Evolutionary conservation across 2,113 vertebrate genomes (phyloP), one percentile per base, ranked within the genome.

Genomic region (Hippocampus comes): DNA sequence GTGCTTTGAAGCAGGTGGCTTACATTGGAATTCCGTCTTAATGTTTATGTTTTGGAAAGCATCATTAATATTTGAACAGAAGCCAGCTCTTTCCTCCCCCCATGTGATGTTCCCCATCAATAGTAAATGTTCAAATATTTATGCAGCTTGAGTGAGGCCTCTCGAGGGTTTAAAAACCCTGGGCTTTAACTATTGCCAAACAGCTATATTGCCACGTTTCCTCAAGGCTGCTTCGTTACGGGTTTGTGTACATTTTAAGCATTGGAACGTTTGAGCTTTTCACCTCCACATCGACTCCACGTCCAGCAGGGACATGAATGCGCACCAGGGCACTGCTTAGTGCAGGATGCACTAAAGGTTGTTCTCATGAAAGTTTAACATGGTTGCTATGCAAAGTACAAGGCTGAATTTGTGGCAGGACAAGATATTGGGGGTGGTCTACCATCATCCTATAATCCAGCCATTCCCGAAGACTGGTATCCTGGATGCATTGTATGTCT

Each of bases 81-180:
- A 75, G 73, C 43, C n/a, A 75, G 77, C 49, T 71, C 23, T 72
- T 72, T 75, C 72, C 53, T 2, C 34, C 34, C 74, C 55, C 59
- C 42, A 23, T 61, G 63, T 73, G 20, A 51, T 70, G 72, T 75
- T 67, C 51, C 23, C 34, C 63, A 76, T 67, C 66, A 30, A 71
- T 64, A 67, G 18, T 67, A 67, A 63, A 48, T 59, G 11, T 70
- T 87, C 60, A 87, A 82, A 85, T 86, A 86, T 84, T 74, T 27
- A 78, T 80, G 66, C 71, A 70, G 59, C 79, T 83, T 86, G 69
- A 84, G 74, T 51, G 42, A 55, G 15, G 67, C 51, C 60, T 78
- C 27, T 27, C 10, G 73, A 67, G 78, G 71, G 46, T 72, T 74
- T 76, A 48, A 65, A 67, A 77, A 78, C 53, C 55, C 41, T n/a